phyloP scores from a whole-genome alignment of 1,140 invertebrate genomes.

The Doryteuthis pealeii region DNA sequence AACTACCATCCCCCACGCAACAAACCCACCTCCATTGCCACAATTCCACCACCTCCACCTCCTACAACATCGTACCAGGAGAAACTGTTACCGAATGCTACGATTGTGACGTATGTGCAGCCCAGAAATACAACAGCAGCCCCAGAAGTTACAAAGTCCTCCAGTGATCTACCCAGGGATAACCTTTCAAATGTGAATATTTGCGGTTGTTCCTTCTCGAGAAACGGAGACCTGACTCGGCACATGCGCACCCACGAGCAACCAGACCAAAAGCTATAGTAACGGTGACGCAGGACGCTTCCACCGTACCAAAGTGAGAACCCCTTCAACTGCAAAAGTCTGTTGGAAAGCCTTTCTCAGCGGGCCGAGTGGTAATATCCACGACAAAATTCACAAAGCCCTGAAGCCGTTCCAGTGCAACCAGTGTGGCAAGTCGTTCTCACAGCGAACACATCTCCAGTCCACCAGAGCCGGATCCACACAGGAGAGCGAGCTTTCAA shows the following conservation, averaged over 20 bases:
- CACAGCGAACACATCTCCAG: conserved; percentile 8
- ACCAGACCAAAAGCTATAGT: background rate
- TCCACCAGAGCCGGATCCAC: conserved; percentile 22
- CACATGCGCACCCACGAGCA: conserved; percentile 14
- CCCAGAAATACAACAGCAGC: background rate
- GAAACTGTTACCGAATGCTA: too few species aligned
- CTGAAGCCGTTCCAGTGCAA: conserved; percentile 88
- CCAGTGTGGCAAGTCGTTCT: conserved; percentile 69
- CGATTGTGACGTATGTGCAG: background rate
- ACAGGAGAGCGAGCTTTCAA: conserved; percentile 20
- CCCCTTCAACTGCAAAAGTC: background rate
- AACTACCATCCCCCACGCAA: conserved; percentile 81
- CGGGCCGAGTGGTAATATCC: conserved; percentile 41
- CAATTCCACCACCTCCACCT: background rate
- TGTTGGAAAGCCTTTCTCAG: background rate
- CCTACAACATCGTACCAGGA: background rate
- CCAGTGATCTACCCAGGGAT: background rate
- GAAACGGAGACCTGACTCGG: conserved; percentile 12
- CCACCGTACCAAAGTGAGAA: background rate
- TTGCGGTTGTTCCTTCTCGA: conserved; percentile 19
- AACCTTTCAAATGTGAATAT: conserved; percentile 14
- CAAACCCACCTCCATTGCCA: conserved; percentile 49
- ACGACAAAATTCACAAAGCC: conserved; percentile 81
- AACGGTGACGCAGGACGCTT: background rate
- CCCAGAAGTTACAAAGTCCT: too few species aligned